Conservation (phyloP, 2,797 vertebrate genomes). For the Coccyzus lansbergi region DNA sequence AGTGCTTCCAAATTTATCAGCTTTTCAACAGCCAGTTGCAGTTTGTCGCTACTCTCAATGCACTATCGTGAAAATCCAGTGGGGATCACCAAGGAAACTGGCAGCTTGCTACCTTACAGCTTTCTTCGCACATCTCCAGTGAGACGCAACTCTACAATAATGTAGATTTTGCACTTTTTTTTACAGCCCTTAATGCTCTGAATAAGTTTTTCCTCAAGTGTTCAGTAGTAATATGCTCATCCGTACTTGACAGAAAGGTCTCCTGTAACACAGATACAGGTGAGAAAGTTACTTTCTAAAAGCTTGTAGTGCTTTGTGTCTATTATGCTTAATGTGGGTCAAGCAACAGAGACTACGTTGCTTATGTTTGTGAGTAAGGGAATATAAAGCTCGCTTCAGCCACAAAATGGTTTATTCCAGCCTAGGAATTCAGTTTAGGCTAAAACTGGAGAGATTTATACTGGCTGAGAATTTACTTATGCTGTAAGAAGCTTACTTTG, state of each 20-base stretch:
- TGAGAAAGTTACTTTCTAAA: background rate
- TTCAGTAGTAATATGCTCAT: background rate
- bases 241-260: background rate
- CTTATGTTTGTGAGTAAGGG: background rate
- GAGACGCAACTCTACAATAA: background rate
- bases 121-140: background rate
- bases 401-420: background rate
- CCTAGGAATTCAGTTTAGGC: conserved; percentile 24
- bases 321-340: background rate
- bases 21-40: background rate
- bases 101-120: background rate
- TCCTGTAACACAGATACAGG: background rate
- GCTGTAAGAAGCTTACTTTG: conserved; percentile 50
- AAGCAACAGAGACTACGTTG: background rate
- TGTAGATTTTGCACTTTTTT: background rate
- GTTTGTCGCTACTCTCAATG: background rate
- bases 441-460: conserved; percentile 31
- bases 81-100: background rate
- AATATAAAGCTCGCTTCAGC: conserved; percentile 9
- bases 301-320: background rate
- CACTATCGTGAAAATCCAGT: background rate
- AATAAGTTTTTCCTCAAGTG: background rate
- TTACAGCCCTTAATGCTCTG: background rate
- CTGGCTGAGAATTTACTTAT: conserved; percentile 51
- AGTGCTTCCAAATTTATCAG: background rate